Percentiles rank a stretch among this genome's conserved stretches.
Conservation (phyloP, 2,888 invertebrate genomes). For the Chironomus riparius region DNA sequence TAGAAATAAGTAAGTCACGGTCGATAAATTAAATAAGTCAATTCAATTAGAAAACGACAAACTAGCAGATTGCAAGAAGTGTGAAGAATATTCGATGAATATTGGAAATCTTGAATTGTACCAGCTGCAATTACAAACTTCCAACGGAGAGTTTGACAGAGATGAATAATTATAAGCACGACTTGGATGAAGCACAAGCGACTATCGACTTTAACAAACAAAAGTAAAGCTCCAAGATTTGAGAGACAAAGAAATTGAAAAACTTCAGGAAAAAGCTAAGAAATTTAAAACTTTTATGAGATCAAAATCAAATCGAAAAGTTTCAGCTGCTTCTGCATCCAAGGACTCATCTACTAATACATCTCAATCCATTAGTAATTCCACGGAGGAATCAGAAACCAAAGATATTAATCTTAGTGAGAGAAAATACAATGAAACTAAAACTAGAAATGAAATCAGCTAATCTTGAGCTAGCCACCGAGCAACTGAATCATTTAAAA, state of each 20-base stretch:
- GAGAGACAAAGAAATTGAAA: constrained; percentile 51
- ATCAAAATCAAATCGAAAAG: constrained; percentile 40
- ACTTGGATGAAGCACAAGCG: constrained; percentile 19
- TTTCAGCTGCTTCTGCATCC: constrained; percentile 33
- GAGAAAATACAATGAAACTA: constrained; percentile 42
- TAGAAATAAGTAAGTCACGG: constrained; percentile 42
- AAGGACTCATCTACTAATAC: constrained; percentile 22
- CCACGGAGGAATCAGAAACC: constrained; percentile 41
- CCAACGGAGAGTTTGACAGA: constrained; percentile 35
- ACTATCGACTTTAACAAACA: constrained; percentile 37
- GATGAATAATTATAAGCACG: constrained; percentile 30
- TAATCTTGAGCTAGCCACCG: constrained; percentile 36
- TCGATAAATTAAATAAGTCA: background rate
- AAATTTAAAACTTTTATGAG: constrained; percentile 56
- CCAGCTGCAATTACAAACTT: constrained; percentile 36
- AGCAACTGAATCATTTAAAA: constrained; percentile 39
- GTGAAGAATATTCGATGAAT: constrained; percentile 47
- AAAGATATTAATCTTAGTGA: constrained; percentile 30
- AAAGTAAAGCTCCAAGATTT: constrained; percentile 44
- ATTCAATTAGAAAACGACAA: constrained; percentile 33
- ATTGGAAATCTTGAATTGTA: constrained; percentile 42
- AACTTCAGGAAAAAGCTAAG: constrained; percentile 52
- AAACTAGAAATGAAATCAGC: constrained; percentile 53
- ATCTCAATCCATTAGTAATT: constrained; percentile 35
- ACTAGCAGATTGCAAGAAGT: constrained; percentile 38